Percentiles rank a stretch among this genome's conserved stretches.
Conservation (phyloP, 2,888 invertebrate genomes). For the Mythimna impura region DNA sequence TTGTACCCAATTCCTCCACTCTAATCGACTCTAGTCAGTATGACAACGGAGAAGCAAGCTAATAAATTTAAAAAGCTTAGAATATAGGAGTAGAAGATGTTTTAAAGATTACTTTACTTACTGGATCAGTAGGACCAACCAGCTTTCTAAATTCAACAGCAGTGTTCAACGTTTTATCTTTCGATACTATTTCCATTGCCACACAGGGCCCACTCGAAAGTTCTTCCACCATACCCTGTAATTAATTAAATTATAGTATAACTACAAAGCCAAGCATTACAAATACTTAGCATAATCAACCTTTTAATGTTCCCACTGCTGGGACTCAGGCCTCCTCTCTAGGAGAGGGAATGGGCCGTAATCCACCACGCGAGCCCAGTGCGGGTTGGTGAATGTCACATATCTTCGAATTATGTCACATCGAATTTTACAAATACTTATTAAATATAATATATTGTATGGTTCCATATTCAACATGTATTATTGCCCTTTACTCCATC, state of each 20-base stretch:
- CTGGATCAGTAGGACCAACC: conserved; percentile 97
- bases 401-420: too few species aligned
- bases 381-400: too few species aligned
- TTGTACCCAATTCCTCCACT: too few species aligned
- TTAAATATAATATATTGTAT: background rate
- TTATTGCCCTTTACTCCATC: too few species aligned
- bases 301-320: too few species aligned
- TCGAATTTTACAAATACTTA: background rate
- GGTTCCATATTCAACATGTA: too few species aligned
- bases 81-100: background rate
- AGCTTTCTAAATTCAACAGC: conserved; percentile 95
- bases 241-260: conserved; percentile 28
- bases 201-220: conserved; percentile 96
- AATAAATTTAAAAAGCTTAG: background rate
- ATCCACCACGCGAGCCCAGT: too few species aligned
- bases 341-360: too few species aligned
- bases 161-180: conserved; percentile 90
- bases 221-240: conserved; percentile 95
- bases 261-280: background rate
- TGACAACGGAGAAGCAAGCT: too few species aligned
- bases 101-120: conserved; percentile 85
- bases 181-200: conserved; percentile 95
- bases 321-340: too few species aligned
- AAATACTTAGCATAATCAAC: too few species aligned
- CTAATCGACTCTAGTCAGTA: too few species aligned